Evolutionary conservation across 2,113 vertebrate genomes (phyloP).

Genomic region (Pseudorhombus dupliciocellatus): DNA sequence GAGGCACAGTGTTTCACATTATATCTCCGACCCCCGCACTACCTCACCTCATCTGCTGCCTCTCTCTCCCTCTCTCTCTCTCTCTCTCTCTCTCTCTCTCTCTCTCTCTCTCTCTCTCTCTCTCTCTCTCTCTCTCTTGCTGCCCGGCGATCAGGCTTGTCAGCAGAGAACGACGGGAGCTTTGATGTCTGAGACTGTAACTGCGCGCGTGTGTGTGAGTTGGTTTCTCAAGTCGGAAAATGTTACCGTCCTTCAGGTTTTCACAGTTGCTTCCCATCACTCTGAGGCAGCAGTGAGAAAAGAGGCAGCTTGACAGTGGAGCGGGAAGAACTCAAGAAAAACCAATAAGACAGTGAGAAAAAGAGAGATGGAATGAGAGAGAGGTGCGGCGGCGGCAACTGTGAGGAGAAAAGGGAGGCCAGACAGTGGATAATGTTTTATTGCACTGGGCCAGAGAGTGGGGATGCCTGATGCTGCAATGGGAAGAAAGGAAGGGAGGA

Average conservation of each 20-base stretch:
- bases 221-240: slow-evolving; percentile 37
- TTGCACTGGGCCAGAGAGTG: slow-evolving; percentile 26
- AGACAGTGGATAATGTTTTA: slow-evolving; percentile 53
- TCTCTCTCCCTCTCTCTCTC: slow-evolving; percentile 9
- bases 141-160: slow-evolving; percentile 46
- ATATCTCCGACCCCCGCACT: slow-evolving; percentile 7
- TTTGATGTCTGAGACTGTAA: slow-evolving; percentile 43
- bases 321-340: not conserved
- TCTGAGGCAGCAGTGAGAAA: slow-evolving; percentile 34
- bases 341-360: not conserved
- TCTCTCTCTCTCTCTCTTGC: slow-evolving; percentile 7
- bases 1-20: slow-evolving; percentile 31
- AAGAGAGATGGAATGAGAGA: not conserved
- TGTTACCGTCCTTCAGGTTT: slow-evolving; percentile 46
- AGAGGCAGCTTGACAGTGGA: slow-evolving; percentile 36
- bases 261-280: slow-evolving; percentile 41
- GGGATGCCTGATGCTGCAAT: slow-evolving; percentile 7
- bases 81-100: too few relatives aligned
- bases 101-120: too few relatives aligned
- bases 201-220: slow-evolving; percentile 7
- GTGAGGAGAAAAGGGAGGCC: slow-evolving; percentile 63
- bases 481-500: not conserved
- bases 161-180: slow-evolving; percentile 41
- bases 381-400: slow-evolving; percentile 10
- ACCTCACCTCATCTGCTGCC: slow-evolving; percentile 22